Conservation (phyloP, 2,888 invertebrate genomes). For the Drosophila nr. perissopoda region DNA sequence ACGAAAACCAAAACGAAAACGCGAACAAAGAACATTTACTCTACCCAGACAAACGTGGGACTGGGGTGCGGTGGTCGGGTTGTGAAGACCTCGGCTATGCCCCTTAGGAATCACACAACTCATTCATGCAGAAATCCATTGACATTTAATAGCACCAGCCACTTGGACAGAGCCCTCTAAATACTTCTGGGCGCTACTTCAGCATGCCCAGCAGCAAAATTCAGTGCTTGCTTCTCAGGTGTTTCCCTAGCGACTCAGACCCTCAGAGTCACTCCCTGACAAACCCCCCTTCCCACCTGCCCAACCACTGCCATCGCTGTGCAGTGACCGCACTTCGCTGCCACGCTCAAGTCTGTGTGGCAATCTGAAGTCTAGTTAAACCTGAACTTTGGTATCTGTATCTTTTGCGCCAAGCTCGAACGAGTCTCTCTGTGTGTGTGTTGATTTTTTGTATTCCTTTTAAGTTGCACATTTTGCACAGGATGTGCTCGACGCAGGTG, state of each 20-base stretch:
- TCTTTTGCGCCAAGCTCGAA: slow-evolving; percentile 20
- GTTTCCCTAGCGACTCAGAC: slow-evolving; percentile 32
- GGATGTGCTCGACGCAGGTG: slow-evolving; percentile 75
- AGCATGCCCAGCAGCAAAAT: slow-evolving; percentile 24
- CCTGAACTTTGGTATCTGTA: slow-evolving; percentile 72
- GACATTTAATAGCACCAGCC: slow-evolving; percentile 77
- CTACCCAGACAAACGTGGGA: background rate
- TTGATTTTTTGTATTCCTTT: slow-evolving; percentile 19
- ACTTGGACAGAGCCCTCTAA: slow-evolving; percentile 44
- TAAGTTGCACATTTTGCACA: slow-evolving; percentile 51
- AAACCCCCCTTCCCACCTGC: background rate
- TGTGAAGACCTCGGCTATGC: slow-evolving; percentile 17
- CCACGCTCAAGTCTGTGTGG: slow-evolving; percentile 16
- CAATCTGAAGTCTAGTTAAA: slow-evolving; percentile 68
- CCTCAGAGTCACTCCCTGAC: background rate
- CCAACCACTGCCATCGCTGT: background rate
- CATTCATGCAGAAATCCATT: slow-evolving; percentile 82
- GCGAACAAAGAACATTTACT: slow-evolving; percentile 4
- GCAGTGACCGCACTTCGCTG: background rate
- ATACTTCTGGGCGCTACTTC: slow-evolving; percentile 37
- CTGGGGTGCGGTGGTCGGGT: background rate
- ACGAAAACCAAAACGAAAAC: slow-evolving; percentile 29
- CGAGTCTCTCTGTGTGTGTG: slow-evolving; percentile 25
- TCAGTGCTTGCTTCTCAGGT: slow-evolving; percentile 36
- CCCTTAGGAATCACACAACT: slow-evolving; percentile 60